These are phyloP conservation scores for Hydrotaea diabolus DNA, from an alignment of 2,888 invertebrate species.

Conservation along the genomic window DNA sequence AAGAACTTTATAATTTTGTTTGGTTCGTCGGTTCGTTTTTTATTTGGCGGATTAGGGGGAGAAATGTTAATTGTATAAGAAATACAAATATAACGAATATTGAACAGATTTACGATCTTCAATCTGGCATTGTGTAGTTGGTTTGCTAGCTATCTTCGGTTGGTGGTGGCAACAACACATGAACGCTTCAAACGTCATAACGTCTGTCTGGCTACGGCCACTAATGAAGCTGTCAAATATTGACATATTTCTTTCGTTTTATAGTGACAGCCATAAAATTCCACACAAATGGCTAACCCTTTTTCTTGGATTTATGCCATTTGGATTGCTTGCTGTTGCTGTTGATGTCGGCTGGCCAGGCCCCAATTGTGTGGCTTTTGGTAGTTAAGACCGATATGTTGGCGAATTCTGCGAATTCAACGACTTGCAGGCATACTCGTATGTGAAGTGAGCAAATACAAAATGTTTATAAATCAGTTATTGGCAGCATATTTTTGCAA, in stretches of 20 bases:
- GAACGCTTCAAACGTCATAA: background rate
- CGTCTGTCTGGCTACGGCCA: conserved; percentile 24
- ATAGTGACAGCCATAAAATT: conserved; percentile 64
- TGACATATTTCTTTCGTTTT: conserved; percentile 59
- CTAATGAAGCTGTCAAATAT: conserved; percentile 66
- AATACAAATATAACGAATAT: background rate
- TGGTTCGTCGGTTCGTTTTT: no score
- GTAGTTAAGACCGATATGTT: background rate
- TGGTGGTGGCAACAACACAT: background rate
- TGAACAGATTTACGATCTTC: conserved; percentile 29
- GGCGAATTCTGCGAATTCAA: conserved; percentile 18
- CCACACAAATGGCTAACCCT: conserved; percentile 31
- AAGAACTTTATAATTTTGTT: background rate
- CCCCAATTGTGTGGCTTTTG: background rate
- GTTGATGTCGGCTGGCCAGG: background rate
- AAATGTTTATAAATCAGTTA: conserved; percentile 42
- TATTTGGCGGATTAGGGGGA: background rate
- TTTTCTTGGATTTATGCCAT: conserved; percentile 25
- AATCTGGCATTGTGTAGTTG: background rate
- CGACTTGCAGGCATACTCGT: background rate
- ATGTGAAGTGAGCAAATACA: conserved; percentile 12
- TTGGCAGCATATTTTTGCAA: conserved; percentile 35
- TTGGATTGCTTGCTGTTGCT: conserved; percentile 14
- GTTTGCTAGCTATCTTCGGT: background rate
- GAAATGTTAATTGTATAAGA: conserved; percentile 19